Base-by-base conservation (phyloP, 1,140 invertebrate genomes). In the Agraylea sexmaculata region DNA sequence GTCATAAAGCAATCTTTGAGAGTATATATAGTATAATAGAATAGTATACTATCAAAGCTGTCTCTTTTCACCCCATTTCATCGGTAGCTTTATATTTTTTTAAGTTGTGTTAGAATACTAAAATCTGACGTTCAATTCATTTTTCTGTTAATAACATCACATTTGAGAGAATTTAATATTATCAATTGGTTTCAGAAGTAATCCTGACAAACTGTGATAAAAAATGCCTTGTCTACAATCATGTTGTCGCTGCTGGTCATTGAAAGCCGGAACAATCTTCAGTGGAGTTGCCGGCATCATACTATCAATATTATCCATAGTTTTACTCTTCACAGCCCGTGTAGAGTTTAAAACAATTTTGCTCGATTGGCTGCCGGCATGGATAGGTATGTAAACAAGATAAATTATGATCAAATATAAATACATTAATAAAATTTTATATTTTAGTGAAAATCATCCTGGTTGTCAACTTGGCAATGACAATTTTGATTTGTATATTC, bases 391-490 rank as follows among this genome's bases (percentile, higher is more conserved):
- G 47, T 47, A 22, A 8, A 32, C 4, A 11, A 19, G 2, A 19
- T 15, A 37, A 27, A 10, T 17, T 39, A 2, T 18, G 12, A 18
- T 5, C 15, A 37, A 28, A 40, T 31, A 7, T 15, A 23, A 30
- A 18, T 44, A 32, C 2, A 33, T 33, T 18, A 2, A 21, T 40
- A 37, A 21, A 32, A 18, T 53, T 52, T 49, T 52, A 43, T 41
- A 52, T 73, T 68, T 52, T 68, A 71, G 79, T 83, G 12, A 77
- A 76, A 63, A 82, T 85, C 38, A 83, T 87, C 45, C 62, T 84
- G n/a, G 73, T 74, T 0, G 71, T 86, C 27, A 86, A 85, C 59
- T 66, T 86, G n/a, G 73, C 71, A 28, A 85, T 87, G 75, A 86
- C 83, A 7, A 78, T 86, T 19, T 55, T 87, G 11, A 81, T 86